A percentile compares a stretch with the other conserved stretches of the same genome.
Evolutionary conservation across 2,797 vertebrate species (phyloP).

Genomic region (Tangara arthus): DNA sequence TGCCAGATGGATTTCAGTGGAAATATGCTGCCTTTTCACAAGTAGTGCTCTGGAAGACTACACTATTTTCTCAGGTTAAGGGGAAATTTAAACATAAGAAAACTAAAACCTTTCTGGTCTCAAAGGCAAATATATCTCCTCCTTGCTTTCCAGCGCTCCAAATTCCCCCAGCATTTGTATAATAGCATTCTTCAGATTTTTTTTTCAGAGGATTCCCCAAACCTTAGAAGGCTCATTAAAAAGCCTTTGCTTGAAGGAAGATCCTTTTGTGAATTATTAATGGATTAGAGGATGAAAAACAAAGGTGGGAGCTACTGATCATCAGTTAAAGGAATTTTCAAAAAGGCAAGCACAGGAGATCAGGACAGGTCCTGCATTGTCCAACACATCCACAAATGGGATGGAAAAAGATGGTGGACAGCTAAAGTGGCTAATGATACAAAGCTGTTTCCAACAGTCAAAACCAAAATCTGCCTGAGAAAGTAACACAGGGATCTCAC

Average conservation of each 20-base stretch:
- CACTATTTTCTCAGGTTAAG: not conserved
- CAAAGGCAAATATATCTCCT: not conserved
- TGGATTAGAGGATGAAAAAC: not conserved
- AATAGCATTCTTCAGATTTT: not conserved
- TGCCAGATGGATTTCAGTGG: not conserved
- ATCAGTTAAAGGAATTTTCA: constrained; percentile 3
- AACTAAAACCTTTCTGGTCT: not conserved
- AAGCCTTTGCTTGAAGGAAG: not conserved
- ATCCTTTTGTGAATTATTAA: not conserved
- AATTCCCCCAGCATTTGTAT: not conserved
- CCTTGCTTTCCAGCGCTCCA: not conserved
- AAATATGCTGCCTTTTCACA: not conserved
- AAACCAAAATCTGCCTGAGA: not conserved
- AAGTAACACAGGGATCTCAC: not conserved
- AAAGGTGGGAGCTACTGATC: not conserved
- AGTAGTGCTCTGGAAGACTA: not conserved
- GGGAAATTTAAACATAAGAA: not conserved
- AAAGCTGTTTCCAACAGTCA: not conserved
- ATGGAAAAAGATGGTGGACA: not conserved
- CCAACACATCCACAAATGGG: not conserved
- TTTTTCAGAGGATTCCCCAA: not conserved
- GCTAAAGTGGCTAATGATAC: not conserved
- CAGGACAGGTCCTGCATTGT: not conserved
- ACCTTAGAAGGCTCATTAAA: not conserved
- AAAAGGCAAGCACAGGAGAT: not conserved